A percentile compares a stretch with the other conserved stretches of the same genome.
phyloP scores from a whole-genome alignment of 2,113 vertebrate genomes.

The Serinus canaria region DNA sequence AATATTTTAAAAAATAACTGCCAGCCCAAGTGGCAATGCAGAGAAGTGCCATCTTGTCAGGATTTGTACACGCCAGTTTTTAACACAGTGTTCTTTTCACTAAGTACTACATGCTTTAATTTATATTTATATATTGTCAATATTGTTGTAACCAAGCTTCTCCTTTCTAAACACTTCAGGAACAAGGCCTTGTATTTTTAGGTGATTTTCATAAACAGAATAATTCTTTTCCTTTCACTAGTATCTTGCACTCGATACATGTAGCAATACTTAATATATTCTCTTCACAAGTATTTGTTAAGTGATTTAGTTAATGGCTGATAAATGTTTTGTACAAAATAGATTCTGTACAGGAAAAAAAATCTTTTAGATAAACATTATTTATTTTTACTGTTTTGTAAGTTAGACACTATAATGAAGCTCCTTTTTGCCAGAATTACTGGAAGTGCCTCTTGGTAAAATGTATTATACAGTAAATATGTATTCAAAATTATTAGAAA shows the following conservation, averaged over 20 bases:
- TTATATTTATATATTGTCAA: constrained; percentile 70
- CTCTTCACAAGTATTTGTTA: constrained; percentile 85
- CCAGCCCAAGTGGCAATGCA: constrained; percentile 56
- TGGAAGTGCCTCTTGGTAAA: constrained; percentile 95
- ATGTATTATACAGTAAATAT: constrained; percentile 90
- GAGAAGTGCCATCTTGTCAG: constrained; percentile 45
- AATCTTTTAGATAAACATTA: constrained; percentile 90
- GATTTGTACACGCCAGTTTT: constrained; percentile 64
- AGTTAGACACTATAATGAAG: constrained; percentile 92
- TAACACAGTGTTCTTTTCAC: constrained; percentile 67
- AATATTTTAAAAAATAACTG: constrained; percentile 68
- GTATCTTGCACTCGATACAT: constrained; percentile 86
- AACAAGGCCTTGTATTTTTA: constrained; percentile 82
- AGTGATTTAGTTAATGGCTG: constrained; percentile 82
- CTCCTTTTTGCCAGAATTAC: constrained; percentile 88
- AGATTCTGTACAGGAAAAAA: constrained; percentile 88
- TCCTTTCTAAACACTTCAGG: constrained; percentile 66
- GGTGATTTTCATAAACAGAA: constrained; percentile 76
- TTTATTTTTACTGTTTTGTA: constrained; percentile 97
- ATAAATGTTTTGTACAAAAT: constrained; percentile 95
- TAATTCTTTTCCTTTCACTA: constrained; percentile 82
- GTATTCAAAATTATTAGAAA: constrained; percentile 86
- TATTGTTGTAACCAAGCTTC: constrained; percentile 69
- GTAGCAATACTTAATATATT: constrained; percentile 85
- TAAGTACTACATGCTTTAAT: constrained; percentile 59